These are phyloP conservation scores for Atta colombica DNA, from an alignment of 1,140 invertebrate genomes.

Conservation along the genomic window DNA sequence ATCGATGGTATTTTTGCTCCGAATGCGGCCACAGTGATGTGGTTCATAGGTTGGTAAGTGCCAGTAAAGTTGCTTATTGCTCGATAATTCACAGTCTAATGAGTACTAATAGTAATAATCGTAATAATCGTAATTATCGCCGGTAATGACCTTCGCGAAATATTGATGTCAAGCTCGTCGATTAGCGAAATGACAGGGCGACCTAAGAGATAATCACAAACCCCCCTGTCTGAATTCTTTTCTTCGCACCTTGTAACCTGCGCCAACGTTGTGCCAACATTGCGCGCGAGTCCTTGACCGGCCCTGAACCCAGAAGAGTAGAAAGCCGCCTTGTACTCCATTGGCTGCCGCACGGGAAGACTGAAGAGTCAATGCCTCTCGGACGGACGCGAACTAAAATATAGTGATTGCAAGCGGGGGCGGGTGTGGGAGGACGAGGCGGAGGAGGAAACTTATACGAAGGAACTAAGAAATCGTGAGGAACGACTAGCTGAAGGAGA, in stretches of 20 bases:
- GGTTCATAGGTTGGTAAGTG: background rate
- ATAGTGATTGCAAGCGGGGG: constrained; percentile 80
- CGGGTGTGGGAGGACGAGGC: constrained; percentile 62
- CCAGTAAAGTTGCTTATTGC: constrained; percentile 57
- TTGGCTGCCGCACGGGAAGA: constrained; percentile 77
- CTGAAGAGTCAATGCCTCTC: constrained; percentile 78
- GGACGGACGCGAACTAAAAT: constrained; percentile 78
- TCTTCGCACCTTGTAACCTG: constrained; percentile 42
- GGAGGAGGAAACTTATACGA: constrained; percentile 65
- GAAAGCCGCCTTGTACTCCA: constrained; percentile 71
- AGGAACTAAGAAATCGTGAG: constrained; percentile 57
- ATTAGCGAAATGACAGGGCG: constrained; percentile 32
- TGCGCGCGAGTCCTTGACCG: constrained; percentile 82
- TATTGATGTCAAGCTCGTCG: constrained; percentile 63
- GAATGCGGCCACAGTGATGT: background rate
- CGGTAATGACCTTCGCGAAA: constrained; percentile 66
- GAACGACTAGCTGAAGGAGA: constrained; percentile 40
- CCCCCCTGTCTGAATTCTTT: background rate
- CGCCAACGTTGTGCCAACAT: constrained; percentile 57
- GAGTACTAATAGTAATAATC: constrained; percentile 79
- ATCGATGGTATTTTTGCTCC: background rate
- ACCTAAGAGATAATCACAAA: background rate
- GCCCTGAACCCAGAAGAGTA: constrained; percentile 82
- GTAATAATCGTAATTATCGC: constrained; percentile 71
- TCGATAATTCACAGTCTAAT: constrained; percentile 77